phyloP scores from a whole-genome alignment of 2,888 invertebrate species.

The Physocephala rufipes region DNA sequence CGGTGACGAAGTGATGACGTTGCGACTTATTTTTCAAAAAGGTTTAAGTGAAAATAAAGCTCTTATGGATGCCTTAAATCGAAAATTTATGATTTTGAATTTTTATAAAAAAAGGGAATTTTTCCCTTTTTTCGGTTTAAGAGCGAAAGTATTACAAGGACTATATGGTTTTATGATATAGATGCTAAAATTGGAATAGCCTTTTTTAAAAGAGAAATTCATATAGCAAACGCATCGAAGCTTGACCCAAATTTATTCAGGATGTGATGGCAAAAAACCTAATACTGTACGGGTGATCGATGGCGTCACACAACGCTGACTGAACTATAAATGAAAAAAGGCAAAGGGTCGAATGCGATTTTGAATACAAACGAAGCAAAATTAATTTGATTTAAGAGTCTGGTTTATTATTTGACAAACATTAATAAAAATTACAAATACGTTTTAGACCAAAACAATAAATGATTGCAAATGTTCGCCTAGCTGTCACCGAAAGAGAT shows the following conservation, averaged over 20 bases:
- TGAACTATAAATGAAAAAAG: neutral
- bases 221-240: neutral
- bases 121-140: neutral
- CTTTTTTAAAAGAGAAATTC: slow-evolving; percentile 1
- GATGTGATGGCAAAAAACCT: neutral
- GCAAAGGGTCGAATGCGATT: neutral
- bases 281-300: neutral
- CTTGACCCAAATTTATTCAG: slow-evolving; percentile 4
- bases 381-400: neutral
- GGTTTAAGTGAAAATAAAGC: neutral
- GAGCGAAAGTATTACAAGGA: slow-evolving; percentile 30
- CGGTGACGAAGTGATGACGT: neutral
- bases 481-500: no score
- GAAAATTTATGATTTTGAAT: slow-evolving; percentile 17
- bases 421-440: neutral
- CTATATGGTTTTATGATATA: no score
- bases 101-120: neutral
- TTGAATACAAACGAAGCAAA: neutral
- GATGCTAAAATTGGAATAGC: no score
- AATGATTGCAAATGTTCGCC: no score
- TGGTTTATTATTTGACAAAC: neutral
- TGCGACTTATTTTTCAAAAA: neutral
- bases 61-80: slow-evolving; percentile 1
- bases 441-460: neutral
- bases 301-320: neutral